These are phyloP conservation scores for Chrysochloris asiatica DNA, from an alignment of 2,113 vertebrate genomes.

Conservation along the genomic window DNA sequence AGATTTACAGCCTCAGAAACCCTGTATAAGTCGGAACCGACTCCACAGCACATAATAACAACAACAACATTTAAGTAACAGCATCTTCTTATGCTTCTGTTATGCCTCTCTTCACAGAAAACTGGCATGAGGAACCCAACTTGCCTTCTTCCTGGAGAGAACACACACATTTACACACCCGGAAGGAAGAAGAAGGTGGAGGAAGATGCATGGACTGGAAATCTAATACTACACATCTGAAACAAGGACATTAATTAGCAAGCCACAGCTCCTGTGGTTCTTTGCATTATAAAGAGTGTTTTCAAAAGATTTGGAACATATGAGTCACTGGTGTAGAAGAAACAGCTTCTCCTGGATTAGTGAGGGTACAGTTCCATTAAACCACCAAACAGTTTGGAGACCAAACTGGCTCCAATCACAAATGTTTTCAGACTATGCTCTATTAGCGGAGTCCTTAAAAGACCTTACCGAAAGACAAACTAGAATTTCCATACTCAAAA, in stretches of 20 bases:
- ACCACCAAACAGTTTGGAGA: conserved; percentile 20
- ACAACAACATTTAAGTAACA: too few relatives aligned
- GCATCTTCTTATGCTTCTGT: conserved; percentile 30
- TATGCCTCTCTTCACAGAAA: conserved; percentile 42
- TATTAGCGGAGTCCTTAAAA: conserved; percentile 53
- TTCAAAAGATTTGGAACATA: conserved; percentile 34
- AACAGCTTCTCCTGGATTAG: not conserved
- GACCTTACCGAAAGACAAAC: conserved; percentile 4
- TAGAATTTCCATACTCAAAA: conserved; percentile 40
- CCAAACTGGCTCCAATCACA: conserved; percentile 28
- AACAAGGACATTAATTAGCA: not conserved
- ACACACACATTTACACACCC: not conserved
- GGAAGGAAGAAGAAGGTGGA: not conserved
- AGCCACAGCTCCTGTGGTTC: not conserved
- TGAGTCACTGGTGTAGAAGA: not conserved
- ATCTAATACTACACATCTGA: conserved; percentile 9
- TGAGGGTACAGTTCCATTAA: not conserved
- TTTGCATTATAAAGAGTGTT: conserved; percentile 1
- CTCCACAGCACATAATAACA: too few relatives aligned
- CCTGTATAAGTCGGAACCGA: too few relatives aligned
- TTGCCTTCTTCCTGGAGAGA: not conserved
- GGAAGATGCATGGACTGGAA: not conserved
- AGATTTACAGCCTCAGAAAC: too few relatives aligned
- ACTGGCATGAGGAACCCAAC: conserved; percentile 10
- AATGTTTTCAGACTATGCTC: conserved; percentile 41